Evolutionary conservation across 2,888 invertebrate genomes (phyloP).

Genomic region (Temnothorax unifasciatus): DNA sequence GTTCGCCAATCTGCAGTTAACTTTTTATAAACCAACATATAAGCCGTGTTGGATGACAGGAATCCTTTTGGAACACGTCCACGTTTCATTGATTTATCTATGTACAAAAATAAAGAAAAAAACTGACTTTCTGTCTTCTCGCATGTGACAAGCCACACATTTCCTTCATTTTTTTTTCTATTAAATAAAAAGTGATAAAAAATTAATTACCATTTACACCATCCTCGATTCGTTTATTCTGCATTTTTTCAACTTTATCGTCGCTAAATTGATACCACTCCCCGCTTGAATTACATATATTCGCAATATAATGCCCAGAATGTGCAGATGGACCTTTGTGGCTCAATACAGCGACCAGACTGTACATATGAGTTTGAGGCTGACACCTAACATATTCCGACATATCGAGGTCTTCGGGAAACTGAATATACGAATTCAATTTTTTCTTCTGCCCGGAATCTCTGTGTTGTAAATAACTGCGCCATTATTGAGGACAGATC

Average conservation of each 20-base stretch:
- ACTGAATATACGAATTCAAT: constrained; percentile 88
- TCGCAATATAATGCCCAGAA: constrained; percentile 90
- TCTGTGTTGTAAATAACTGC: constrained; percentile 83
- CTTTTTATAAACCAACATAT: constrained; percentile 89
- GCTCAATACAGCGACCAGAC: constrained; percentile 89
- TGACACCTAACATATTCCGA: constrained; percentile 85
- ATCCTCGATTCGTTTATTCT: constrained; percentile 85
- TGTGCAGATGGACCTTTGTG: constrained; percentile 90
- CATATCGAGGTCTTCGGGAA: constrained; percentile 89
- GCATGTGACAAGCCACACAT: not conserved
- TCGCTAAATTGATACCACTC: constrained; percentile 91
- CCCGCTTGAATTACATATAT: constrained; percentile 85
- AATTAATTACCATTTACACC: constrained; percentile 78
- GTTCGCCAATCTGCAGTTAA: constrained; percentile 57
- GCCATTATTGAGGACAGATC: constrained; percentile 1
- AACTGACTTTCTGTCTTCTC: not conserved
- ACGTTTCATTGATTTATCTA: constrained; percentile 82
- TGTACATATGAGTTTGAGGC: constrained; percentile 86
- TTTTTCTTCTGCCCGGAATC: constrained; percentile 89
- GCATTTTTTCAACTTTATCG: constrained; percentile 87
- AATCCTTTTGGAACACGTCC: constrained; percentile 85
- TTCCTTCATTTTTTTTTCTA: not conserved
- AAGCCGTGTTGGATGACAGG: constrained; percentile 88
- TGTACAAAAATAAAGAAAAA: constrained; percentile 40
- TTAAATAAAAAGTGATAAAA: not conserved